Evolutionary conservation across 53 echinoderm and acorn worm species (phyloP).

Genomic region (Crossaster papposus): DNA sequence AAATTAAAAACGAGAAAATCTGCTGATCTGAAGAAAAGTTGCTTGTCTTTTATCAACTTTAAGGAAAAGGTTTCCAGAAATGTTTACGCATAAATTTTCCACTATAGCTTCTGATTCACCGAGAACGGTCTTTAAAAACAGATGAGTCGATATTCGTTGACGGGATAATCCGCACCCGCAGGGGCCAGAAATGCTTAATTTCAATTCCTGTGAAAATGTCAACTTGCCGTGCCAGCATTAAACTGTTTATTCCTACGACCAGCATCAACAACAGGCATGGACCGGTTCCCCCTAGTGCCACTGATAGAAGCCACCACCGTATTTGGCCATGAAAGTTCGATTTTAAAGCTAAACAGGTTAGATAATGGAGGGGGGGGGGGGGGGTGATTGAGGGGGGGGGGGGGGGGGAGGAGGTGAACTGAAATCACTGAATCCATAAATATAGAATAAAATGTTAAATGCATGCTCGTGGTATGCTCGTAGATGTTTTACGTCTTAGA

Average conservation of each 20-base stretch:
- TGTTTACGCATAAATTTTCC: too few species aligned
- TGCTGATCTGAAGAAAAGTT: too few species aligned
- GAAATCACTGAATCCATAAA: too few species aligned
- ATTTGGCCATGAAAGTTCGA: slow-evolving; percentile 2
- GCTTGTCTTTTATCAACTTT: too few species aligned
- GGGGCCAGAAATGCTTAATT: background rate
- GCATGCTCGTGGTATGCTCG: too few species aligned
- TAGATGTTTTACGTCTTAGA: too few species aligned
- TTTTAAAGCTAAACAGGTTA: background rate
- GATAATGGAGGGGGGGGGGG: background rate
- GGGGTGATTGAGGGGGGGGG: too few species aligned
- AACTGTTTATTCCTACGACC: slow-evolving; percentile 37
- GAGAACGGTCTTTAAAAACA: background rate
- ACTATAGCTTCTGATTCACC: background rate
- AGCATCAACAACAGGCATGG: background rate
- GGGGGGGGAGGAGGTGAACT: too few species aligned
- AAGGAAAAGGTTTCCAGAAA: too few species aligned
- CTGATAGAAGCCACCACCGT: background rate
- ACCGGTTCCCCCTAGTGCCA: background rate
- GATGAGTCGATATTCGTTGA: background rate
- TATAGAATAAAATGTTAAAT: too few species aligned
- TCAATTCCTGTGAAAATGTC: background rate
- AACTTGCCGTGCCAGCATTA: slow-evolving; percentile 31
- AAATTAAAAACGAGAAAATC: too few species aligned
- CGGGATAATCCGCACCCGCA: background rate